These are phyloP conservation scores for Hydropsyche tenuis DNA, from an alignment of 1,140 invertebrate genomes.

Conservation along the genomic window DNA sequence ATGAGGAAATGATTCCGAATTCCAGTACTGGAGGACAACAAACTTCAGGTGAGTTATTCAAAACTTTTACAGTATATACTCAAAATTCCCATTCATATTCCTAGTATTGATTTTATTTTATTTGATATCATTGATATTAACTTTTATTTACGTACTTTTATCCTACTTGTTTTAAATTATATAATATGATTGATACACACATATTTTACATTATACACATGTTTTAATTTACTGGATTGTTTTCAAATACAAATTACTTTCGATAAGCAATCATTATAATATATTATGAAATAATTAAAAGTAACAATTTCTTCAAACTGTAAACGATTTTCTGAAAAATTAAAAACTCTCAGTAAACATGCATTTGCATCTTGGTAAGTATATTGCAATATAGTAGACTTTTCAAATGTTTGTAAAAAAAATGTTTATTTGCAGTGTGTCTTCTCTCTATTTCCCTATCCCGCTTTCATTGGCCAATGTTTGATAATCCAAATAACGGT, in stretches of 20 bases:
- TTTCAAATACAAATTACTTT: too few species aligned
- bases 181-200: neutral
- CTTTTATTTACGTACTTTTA: too few species aligned
- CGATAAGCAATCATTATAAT: too few species aligned
- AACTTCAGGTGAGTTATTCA: slow-evolving; percentile 27
- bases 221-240: neutral
- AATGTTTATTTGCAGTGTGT: slow-evolving; percentile 62
- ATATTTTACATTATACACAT: neutral
- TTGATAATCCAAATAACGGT: slow-evolving; percentile 11
- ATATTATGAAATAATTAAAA: too few species aligned
- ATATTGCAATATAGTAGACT: neutral
- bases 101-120: neutral
- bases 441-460: slow-evolving; percentile 52
- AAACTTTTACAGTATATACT: neutral
- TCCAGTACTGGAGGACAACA: slow-evolving; percentile 4
- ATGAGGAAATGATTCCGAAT: slow-evolving; percentile 42
- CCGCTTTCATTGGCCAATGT: slow-evolving; percentile 46
- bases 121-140: neutral
- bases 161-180: neutral
- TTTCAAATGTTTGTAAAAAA: slow-evolving; percentile 36
- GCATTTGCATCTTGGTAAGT: neutral
- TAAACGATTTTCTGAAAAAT: neutral
- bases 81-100: neutral
- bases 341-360: too few species aligned
- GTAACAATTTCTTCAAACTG: neutral